Evolutionary conservation across 2,797 vertebrate genomes (phyloP).

Genomic region (Onychomys arenicola): DNA sequence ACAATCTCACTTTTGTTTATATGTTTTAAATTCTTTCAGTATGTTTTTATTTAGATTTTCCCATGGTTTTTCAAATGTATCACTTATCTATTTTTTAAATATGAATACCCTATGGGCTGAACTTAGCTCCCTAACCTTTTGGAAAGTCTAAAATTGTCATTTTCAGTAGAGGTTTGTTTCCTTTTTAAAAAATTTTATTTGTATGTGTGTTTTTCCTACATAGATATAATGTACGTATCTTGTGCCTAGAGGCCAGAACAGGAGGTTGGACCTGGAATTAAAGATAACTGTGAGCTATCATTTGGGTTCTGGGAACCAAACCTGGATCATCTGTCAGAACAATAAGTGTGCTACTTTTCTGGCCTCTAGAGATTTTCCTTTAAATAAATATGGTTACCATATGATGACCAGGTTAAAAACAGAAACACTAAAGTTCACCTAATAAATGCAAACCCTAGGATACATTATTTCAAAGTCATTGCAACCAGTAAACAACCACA

Average conservation of each 20-base stretch:
- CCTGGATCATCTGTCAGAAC: not conserved
- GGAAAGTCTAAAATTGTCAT: constrained; percentile 69
- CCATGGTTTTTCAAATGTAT: constrained; percentile 28
- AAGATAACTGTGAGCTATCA: not conserved
- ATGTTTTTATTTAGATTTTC: constrained; percentile 11
- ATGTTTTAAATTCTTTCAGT: constrained; percentile 38
- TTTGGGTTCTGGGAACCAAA: not conserved
- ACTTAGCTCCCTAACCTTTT: constrained; percentile 69
- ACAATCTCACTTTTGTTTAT: constrained; percentile 49
- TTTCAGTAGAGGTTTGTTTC: constrained; percentile 66
- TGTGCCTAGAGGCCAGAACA: not conserved
- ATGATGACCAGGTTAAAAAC: constrained; percentile 73
- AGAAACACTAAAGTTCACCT: constrained; percentile 56
- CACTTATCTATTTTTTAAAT: constrained; percentile 70
- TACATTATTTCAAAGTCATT: constrained; percentile 77
- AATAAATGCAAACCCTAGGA: constrained; percentile 72
- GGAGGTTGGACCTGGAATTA: not conserved
- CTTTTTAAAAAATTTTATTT: not conserved
- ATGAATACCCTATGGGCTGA: constrained; percentile 23
- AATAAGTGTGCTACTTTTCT: not conserved
- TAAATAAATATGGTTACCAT: constrained; percentile 76
- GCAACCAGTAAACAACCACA: constrained; percentile 67
- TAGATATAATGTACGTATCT: not conserved
- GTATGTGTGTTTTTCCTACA: not conserved
- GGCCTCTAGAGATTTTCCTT: constrained; percentile 54